Evolutionary conservation across 2,888 invertebrate species (phyloP), one percentile per base, ranked within the genome.

Genomic region (Noctua fimbriata): DNA sequence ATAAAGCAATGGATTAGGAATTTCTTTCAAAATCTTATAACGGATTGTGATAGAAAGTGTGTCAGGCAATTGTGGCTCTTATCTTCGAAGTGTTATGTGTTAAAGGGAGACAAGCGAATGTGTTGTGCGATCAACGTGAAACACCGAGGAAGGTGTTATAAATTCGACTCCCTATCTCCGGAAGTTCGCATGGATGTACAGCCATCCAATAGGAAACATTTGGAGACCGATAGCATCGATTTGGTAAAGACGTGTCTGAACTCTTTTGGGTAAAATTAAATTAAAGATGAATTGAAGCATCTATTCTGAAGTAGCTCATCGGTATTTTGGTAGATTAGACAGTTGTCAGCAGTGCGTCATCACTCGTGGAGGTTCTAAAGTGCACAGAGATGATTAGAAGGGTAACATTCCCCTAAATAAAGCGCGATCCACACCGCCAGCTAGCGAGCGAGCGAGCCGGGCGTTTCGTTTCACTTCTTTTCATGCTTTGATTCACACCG

Each of bases 151-250:
- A 58, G 41, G 73, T 66, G 75, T 79, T 60, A 80, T 73, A 76
- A 76, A 79, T 52, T 44, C 44, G 12, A 58, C 24, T 65, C 66
- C 18, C 36, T 84, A 87, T 84, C 87, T 87, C 52, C 66, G 85
- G 75, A 80, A 78, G 63, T 60, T 21, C 70, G 71, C 80, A 65
- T 87, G 85, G 67, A 58, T 84, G 71, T 73, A 72, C 76, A 79
- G n/a, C 52, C 60, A 84, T 73, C 60, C 73, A 73, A 73, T 69
- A 73, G 63, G 87, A 85, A 87, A 74, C 63, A 80, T 76, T 84
- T 70, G 70, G 6, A 63, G 44, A 79, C 28, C 24, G 79, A 87
- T 83, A 74, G 28, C n/a, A 72, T 36, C 58, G 58, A 72, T 73
- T 83, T 73, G 24, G 36, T 69, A 55, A 63, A 24, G 32, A 76